Conservation (phyloP, 2,888 invertebrate genomes). For the Acrobeloides nanus region DNA sequence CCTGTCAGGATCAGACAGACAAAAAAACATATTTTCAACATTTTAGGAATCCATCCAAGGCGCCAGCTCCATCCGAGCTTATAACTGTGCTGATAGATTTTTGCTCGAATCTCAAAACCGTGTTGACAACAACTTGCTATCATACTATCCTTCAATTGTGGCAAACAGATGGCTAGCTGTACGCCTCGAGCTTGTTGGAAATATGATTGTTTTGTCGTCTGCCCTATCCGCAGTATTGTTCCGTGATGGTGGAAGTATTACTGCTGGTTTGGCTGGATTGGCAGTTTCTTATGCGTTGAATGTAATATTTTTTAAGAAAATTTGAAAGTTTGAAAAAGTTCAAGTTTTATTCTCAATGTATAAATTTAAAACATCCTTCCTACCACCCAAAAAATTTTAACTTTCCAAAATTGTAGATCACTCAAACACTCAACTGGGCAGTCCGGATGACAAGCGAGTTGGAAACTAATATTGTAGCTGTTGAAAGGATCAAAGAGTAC, state of each 20-base stretch:
- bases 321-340: too few relatives aligned
- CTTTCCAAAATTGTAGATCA: too few relatives aligned
- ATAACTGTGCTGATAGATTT: conserved; percentile 57
- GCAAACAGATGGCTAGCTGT: conserved; percentile 53
- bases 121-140: conserved; percentile 64
- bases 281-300: conserved; percentile 59
- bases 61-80: conserved; percentile 55
- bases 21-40: not conserved
- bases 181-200: conserved; percentile 59
- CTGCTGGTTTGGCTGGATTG: conserved; percentile 60
- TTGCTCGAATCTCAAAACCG: conserved; percentile 76
- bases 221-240: conserved; percentile 61
- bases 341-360: too few relatives aligned
- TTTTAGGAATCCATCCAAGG: conserved; percentile 82
- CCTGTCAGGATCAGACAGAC: not conserved
- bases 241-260: conserved; percentile 53
- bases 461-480: conserved; percentile 54
- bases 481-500: conserved; percentile 53
- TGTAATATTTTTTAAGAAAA: too few relatives aligned
- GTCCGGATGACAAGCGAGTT: conserved; percentile 76
- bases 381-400: too few relatives aligned
- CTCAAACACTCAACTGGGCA: conserved; percentile 74
- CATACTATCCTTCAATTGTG: conserved; percentile 51
- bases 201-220: conserved; percentile 61
- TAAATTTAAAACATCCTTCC: too few relatives aligned